Conservation (phyloP, 2,113 vertebrate genomes). For the Recurvirostra avosetta region DNA sequence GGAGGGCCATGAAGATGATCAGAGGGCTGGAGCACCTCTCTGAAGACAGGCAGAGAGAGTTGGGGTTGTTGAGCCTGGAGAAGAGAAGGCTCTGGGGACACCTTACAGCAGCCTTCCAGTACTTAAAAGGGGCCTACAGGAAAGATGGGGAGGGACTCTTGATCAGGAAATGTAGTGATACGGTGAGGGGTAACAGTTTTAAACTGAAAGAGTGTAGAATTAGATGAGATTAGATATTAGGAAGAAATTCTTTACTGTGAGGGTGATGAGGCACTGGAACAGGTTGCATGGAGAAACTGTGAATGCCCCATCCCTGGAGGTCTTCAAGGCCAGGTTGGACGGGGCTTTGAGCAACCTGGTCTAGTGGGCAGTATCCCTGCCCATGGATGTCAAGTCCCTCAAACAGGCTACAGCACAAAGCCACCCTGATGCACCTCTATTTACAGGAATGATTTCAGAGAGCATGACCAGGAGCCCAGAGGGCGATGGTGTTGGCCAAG, state of each 20-base stretch:
- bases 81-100: neutral
- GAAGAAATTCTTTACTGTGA: too few species aligned
- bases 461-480: neutral
- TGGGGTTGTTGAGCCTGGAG: neutral
- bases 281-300: neutral
- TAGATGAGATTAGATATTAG: too few species aligned
- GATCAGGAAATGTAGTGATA: too few species aligned
- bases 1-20: neutral
- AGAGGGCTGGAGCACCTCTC: neutral
- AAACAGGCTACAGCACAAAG: neutral
- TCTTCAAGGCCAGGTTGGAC: neutral
- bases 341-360: neutral
- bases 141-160: too few species aligned
- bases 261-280: too few species aligned
- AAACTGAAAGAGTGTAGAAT: too few species aligned
- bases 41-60: neutral
- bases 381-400: neutral
- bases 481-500: neutral
- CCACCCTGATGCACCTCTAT: rapidly evolving
- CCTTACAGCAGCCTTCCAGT: too few species aligned
- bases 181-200: too few species aligned
- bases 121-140: too few species aligned
- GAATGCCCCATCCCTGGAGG: too few species aligned
- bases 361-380: neutral
- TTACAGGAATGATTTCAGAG: neutral